Conservation (phyloP, 2,113 vertebrate species). For the Elephantulus edwardii region DNA sequence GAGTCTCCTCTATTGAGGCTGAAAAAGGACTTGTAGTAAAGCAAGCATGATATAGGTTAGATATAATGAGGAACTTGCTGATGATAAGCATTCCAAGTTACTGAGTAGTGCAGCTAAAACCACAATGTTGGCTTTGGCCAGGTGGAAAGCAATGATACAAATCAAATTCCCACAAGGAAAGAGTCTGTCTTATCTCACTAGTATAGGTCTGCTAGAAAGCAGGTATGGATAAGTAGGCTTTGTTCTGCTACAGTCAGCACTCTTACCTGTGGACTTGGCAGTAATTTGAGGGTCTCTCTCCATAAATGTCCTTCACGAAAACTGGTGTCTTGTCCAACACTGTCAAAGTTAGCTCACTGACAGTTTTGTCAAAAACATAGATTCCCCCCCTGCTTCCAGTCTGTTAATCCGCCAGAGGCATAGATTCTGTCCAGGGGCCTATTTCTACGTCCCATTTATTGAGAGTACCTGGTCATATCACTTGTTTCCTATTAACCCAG, state of each 20-base stretch:
- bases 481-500: slow-evolving; percentile 63
- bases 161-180: not conserved
- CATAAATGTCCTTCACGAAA: slow-evolving; percentile 49
- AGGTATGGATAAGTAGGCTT: not conserved
- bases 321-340: not conserved
- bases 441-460: slow-evolving; percentile 61
- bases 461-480: slow-evolving; percentile 59
- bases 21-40: slow-evolving; percentile 25
- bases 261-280: not conserved
- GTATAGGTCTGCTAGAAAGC: not conserved
- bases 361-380: slow-evolving; percentile 3
- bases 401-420: slow-evolving; percentile 41
- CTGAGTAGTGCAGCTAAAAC: slow-evolving; percentile 1
- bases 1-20: not conserved
- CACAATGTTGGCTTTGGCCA: not conserved
- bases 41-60: not conserved
- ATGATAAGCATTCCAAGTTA: slow-evolving; percentile 26
- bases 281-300: not conserved
- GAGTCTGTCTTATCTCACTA: not conserved
- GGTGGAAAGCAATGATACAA: not conserved
- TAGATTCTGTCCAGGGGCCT: slow-evolving; percentile 57
- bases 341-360: not conserved
- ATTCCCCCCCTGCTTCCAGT: not conserved
- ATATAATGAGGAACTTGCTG: slow-evolving; percentile 12
- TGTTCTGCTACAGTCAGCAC: not conserved